Conservation (phyloP, 53 echinoderm and acorn worm species). For the Patiria pectinifera region DNA sequence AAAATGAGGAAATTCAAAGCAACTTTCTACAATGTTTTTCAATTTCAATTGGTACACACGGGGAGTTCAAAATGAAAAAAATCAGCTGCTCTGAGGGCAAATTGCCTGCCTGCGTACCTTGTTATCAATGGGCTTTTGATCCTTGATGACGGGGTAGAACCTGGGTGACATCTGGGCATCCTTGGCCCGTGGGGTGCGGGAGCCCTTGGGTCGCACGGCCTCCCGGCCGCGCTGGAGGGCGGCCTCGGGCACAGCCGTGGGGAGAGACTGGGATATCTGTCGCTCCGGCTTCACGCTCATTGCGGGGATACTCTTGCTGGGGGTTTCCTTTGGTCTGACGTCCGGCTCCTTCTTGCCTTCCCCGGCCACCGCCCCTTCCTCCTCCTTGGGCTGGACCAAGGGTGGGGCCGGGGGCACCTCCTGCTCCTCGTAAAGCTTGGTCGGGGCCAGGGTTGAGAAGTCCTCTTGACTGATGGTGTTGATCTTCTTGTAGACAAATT, state of each 20-base stretch:
- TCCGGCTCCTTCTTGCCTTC: slow-evolving; percentile 22
- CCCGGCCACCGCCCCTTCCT: slow-evolving; percentile 24
- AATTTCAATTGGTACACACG: no score
- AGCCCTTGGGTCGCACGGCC: slow-evolving; percentile 77
- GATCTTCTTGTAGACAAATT: slow-evolving; percentile 82
- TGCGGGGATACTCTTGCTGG: slow-evolving; percentile 50
- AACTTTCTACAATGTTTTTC: background rate
- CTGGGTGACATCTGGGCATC: slow-evolving; percentile 83
- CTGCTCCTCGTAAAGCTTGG: slow-evolving; percentile 65
- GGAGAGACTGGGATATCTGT: slow-evolving; percentile 81
- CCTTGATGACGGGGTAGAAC: slow-evolving; percentile 98
- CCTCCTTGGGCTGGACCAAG: slow-evolving; percentile 34
- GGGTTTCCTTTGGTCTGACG: slow-evolving; percentile 46
- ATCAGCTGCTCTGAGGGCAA: background rate
- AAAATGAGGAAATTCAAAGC: background rate
- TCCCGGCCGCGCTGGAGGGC: slow-evolving; percentile 55
- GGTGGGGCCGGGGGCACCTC: slow-evolving; percentile 82
- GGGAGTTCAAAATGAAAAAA: no score
- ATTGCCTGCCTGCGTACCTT: slow-evolving; percentile 68
- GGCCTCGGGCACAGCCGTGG: slow-evolving; percentile 83
- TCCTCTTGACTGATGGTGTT: slow-evolving; percentile 93
- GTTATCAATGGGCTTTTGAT: slow-evolving; percentile 88
- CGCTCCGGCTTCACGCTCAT: slow-evolving; percentile 28
- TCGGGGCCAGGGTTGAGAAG: slow-evolving; percentile 83
- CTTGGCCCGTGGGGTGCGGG: slow-evolving; percentile 88